Evolutionary conservation across 2,888 invertebrate species (phyloP).

Genomic region (Chrysolina americana): DNA sequence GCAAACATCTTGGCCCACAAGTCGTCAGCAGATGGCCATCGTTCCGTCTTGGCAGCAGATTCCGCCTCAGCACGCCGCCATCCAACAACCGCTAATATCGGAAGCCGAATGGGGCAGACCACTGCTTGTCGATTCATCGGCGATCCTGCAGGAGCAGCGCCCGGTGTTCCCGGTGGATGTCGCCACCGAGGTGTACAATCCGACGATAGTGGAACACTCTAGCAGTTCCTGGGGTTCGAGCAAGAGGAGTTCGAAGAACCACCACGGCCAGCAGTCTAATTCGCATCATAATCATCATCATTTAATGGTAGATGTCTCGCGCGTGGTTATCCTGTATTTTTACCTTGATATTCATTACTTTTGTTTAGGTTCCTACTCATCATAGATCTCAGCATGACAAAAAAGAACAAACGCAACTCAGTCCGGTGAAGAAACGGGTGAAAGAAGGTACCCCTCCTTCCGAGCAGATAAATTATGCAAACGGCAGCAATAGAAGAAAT

Average conservation of each 20-base stretch:
- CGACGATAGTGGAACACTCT: slow-evolving; percentile 72
- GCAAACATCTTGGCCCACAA: slow-evolving; percentile 80
- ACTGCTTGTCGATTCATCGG: slow-evolving; percentile 82
- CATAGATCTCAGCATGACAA: slow-evolving; percentile 76
- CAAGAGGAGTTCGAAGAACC: slow-evolving; percentile 73
- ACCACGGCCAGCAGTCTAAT: slow-evolving; percentile 74
- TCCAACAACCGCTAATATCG: slow-evolving; percentile 75
- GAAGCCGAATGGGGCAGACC: slow-evolving; percentile 82
- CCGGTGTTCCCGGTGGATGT: slow-evolving; percentile 76
- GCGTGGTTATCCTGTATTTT: neutral
- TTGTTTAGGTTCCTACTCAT: slow-evolving; percentile 63
- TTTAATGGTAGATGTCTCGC: slow-evolving; percentile 61
- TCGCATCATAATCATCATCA: slow-evolving; percentile 70
- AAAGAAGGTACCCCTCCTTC: slow-evolving; percentile 95
- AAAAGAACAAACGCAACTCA: slow-evolving; percentile 90
- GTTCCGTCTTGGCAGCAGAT: slow-evolving; percentile 90
- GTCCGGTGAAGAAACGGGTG: slow-evolving; percentile 97
- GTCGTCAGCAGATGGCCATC: slow-evolving; percentile 82
- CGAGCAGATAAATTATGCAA: slow-evolving; percentile 62
- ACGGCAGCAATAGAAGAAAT: slow-evolving; percentile 59
- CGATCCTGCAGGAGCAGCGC: slow-evolving; percentile 77
- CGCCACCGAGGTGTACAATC: slow-evolving; percentile 74
- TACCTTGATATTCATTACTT: slow-evolving; percentile 38
- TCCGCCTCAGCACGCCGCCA: slow-evolving; percentile 75
- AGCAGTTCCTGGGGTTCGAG: slow-evolving; percentile 67